Base-by-base conservation (phyloP, 2,888 invertebrate species). In the Tipula lateralis region DNA sequence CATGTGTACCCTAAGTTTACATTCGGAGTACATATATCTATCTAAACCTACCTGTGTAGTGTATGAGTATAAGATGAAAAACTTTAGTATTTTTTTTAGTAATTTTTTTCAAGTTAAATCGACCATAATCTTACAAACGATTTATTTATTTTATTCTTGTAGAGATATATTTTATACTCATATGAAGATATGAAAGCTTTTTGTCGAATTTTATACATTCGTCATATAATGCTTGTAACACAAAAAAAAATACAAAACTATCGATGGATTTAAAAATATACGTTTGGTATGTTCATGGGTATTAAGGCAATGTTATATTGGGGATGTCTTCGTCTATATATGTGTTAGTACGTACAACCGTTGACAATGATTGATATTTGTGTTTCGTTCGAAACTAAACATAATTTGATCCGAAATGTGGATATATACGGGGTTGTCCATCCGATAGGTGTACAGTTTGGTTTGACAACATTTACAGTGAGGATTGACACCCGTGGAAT, bases 81-180 rank as follows among this genome's bases (percentile, higher is more conserved):
- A 66, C 66, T 66, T 66, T 66, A 66, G 7, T 7, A 7, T 66
- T 66, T 66, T 66, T 7, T 24, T 19, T 66, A n/a, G 13, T 44
- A n/a, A 19, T 9, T n/a, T 66, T 66, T 66, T 66, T 66, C 66
- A 24, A 66, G 66, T 66, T 66, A 66, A 66, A 66, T 66, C 66
- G 66, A 66, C 66, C 66, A 66, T 66, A 66, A 24, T 66, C 66
- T 66, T 24, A 66, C 66, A 66, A 66, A 66, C 66, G 19, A 24
- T 66, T 66, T 66, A 66, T 66, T 66, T 66, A 66, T 66, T 66
- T 66, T 66, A 50, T 50, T 50, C 44, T 50, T 50, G 16, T 50
- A 50, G 5, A 50, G 44, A 50, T 50, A 16, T 16, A 16, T 16
- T 50, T 50, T 50, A 50, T 50, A 50, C 16, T 16, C 16, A 50